phyloP scores from a whole-genome alignment of 2,113 vertebrate genomes.

The Physeter macrocephalus region DNA sequence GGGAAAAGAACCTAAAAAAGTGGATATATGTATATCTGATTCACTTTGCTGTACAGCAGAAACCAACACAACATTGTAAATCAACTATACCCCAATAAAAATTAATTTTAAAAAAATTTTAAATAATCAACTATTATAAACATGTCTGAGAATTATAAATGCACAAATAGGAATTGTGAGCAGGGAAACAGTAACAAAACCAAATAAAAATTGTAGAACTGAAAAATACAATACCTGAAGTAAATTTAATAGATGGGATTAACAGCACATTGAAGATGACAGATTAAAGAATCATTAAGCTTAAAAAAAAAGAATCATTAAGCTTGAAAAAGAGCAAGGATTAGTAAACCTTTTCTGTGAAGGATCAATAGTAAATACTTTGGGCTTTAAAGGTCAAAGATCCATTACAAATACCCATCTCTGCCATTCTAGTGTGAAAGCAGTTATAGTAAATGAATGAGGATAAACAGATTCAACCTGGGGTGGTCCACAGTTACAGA shows the following conservation, averaged over 20 bases:
- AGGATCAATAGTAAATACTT: not conserved
- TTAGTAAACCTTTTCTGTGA: not conserved
- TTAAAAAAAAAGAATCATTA: not conserved
- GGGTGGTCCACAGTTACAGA: not conserved
- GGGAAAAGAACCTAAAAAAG: too few species aligned
- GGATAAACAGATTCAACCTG: not conserved
- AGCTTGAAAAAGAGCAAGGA: not conserved
- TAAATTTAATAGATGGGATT: not conserved
- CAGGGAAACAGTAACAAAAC: not conserved
- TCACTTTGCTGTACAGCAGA: too few species aligned
- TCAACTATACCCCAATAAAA: too few species aligned
- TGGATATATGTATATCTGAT: too few species aligned
- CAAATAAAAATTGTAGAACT: not conserved
- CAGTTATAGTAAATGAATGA: not conserved
- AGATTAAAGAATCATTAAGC: not conserved
- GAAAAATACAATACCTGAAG: not conserved
- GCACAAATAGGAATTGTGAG: not conserved
- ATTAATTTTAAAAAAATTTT: too few species aligned
- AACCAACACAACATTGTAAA: too few species aligned
- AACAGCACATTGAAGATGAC: not conserved
- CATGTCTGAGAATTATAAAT: not conserved
- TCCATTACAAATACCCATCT: not conserved
- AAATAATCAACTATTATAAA: not conserved
- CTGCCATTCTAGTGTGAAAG: not conserved
- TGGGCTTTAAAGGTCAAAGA: not conserved